Conservation (phyloP, 1,140 invertebrate genomes). For the Drosophila suzukii region DNA sequence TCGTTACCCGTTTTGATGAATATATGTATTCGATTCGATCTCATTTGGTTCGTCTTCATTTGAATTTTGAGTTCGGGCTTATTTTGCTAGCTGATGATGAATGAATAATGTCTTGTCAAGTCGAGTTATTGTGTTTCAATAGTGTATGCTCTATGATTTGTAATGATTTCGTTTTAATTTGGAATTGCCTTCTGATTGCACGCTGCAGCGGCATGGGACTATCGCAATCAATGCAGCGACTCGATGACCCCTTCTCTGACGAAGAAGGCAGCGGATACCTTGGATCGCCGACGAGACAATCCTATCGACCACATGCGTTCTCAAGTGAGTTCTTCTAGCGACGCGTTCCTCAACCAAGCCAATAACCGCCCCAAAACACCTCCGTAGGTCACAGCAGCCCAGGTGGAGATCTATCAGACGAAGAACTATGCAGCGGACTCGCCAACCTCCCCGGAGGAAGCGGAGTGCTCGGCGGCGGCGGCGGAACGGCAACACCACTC, state of each 20-base stretch:
- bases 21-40: conserved; percentile 52
- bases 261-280: conserved; percentile 85
- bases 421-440: conserved; percentile 87
- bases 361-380: not conserved
- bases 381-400: conserved; percentile 84
- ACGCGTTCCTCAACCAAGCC: not conserved
- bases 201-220: conserved; percentile 82
- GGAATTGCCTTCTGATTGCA: conserved; percentile 32
- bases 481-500: conserved; percentile 84
- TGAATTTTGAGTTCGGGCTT: conserved; percentile 34
- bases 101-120: conserved; percentile 52
- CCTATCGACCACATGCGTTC: conserved; percentile 84
- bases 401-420: conserved; percentile 88
- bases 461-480: conserved; percentile 76
- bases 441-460: conserved; percentile 84
- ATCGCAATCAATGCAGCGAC: conserved; percentile 84
- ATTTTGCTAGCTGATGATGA: conserved; percentile 51
- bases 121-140: conserved; percentile 50
- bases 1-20: conserved; percentile 52
- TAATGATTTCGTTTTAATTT: conserved; percentile 38
- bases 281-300: conserved; percentile 85
- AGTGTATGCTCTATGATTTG: conserved; percentile 34
- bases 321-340: conserved; percentile 65
- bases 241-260: conserved; percentile 85
- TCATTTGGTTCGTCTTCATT: conserved; percentile 55